Conservation (phyloP, 2,888 invertebrate genomes). For the Plemyria rubiginata region DNA sequence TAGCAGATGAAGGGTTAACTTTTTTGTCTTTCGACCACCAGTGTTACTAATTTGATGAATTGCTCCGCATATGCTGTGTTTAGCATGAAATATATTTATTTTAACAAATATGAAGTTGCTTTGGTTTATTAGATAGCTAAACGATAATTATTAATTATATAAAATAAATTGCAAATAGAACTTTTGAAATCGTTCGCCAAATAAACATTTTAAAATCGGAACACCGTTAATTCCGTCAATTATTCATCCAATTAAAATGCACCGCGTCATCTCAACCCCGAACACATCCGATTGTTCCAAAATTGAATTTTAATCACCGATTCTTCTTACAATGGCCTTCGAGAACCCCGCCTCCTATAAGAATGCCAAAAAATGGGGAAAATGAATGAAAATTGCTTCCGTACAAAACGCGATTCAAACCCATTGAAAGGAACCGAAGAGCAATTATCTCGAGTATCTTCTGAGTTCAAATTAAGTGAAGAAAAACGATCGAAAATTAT, state of each 20-base stretch:
- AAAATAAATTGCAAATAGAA: not conserved
- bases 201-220: constrained; percentile 44
- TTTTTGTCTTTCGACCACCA: constrained; percentile 60
- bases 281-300: constrained; percentile 81
- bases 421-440: constrained; percentile 51
- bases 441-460: constrained; percentile 84
- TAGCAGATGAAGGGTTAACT: constrained; percentile 62
- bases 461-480: constrained; percentile 85
- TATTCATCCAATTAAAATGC: constrained; percentile 82
- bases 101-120: not conserved
- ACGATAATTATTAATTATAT: not conserved
- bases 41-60: constrained; percentile 79
- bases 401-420: constrained; percentile 67
- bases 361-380: constrained; percentile 82
- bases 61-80: constrained; percentile 60
- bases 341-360: constrained; percentile 53
- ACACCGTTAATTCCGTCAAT: constrained; percentile 54
- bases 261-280: constrained; percentile 67
- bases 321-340: constrained; percentile 75
- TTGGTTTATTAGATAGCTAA: too few relatives aligned
- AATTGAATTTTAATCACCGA: constrained; percentile 85
- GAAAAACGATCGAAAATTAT: constrained; percentile 59
- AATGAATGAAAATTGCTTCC: constrained; percentile 76
- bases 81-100: not conserved
- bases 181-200: constrained; percentile 27